Percentiles rank a stretch among this genome's conserved stretches.
These are phyloP conservation scores for Cyprinella venusta DNA, from an alignment of 2,797 vertebrate genomes.

Conservation along the genomic window DNA sequence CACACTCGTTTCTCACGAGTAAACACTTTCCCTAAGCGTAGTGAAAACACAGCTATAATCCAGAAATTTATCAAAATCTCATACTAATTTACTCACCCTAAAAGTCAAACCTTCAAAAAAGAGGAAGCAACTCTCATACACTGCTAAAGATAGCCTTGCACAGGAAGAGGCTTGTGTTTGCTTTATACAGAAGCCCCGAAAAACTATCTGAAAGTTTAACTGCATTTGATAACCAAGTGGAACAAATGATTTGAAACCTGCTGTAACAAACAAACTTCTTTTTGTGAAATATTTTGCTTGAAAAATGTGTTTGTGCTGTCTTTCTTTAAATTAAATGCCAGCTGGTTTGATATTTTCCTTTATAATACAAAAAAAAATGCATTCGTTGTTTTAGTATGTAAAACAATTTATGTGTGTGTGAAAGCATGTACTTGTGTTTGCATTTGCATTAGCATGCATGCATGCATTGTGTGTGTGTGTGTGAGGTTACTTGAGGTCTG, in stretches of 20 bases:
- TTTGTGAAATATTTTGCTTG: neutral
- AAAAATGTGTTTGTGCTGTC: neutral
- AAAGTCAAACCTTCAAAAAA: conserved; percentile 55
- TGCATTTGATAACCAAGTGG: neutral
- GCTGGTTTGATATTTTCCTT: neutral
- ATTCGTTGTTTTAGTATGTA: neutral
- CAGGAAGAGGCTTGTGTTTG: conserved; percentile 68
- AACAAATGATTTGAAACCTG: neutral
- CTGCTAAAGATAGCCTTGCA: conserved; percentile 67
- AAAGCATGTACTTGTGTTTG: neutral
- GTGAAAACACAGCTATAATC: neutral
- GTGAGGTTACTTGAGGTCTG: conserved; percentile 55
- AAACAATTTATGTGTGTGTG: neutral
- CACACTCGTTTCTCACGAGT: neutral
- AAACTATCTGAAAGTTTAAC: neutral
- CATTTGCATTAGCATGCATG: neutral
- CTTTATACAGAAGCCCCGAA: neutral
- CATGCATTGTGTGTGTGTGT: neutral
- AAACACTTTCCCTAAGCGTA: neutral
- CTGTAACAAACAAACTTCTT: neutral
- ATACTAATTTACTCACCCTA: neutral
- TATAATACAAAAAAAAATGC: neutral
- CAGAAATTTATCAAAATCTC: neutral
- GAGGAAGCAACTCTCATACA: conserved; percentile 70
- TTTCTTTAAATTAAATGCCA: neutral